Evolutionary conservation across 2,888 invertebrate species (phyloP).

Genomic region (Hecatera dysodea): DNA sequence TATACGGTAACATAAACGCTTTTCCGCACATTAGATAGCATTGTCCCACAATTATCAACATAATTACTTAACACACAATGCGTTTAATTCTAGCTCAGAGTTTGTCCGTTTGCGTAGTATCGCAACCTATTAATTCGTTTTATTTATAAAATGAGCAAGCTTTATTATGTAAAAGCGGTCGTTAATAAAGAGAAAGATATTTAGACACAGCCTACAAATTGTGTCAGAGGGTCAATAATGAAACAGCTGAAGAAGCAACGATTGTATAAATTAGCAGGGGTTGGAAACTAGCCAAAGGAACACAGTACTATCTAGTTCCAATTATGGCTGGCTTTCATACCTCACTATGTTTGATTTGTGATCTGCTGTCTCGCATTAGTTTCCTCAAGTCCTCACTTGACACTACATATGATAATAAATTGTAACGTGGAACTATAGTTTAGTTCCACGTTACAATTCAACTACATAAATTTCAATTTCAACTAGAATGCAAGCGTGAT

Average conservation of each 20-base stretch:
- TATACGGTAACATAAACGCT: conserved; percentile 16
- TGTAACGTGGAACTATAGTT: neutral
- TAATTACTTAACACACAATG: conserved; percentile 47
- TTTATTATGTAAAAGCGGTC: neutral
- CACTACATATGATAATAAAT: neutral
- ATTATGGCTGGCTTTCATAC: neutral
- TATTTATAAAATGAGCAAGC: neutral
- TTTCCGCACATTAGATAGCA: conserved; percentile 53
- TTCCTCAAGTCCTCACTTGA: neutral
- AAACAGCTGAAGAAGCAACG: neutral
- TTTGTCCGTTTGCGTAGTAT: neutral
- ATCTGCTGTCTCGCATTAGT: neutral
- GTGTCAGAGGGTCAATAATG: neutral
- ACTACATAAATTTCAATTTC: too few species aligned
- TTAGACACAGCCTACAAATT: neutral
- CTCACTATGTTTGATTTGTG: neutral
- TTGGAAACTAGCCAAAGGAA: too few species aligned
- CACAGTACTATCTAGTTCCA: neutral
- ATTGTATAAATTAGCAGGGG: too few species aligned
- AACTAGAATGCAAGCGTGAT: neutral
- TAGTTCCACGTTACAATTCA: too few species aligned
- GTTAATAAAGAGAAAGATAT: neutral
- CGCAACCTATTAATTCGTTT: neutral
- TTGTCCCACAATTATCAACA: conserved; percentile 32
- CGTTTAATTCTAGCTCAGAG: neutral